phyloP scores from a whole-genome alignment of 2,888 invertebrate genomes.

The Strigamia crassipes region DNA sequence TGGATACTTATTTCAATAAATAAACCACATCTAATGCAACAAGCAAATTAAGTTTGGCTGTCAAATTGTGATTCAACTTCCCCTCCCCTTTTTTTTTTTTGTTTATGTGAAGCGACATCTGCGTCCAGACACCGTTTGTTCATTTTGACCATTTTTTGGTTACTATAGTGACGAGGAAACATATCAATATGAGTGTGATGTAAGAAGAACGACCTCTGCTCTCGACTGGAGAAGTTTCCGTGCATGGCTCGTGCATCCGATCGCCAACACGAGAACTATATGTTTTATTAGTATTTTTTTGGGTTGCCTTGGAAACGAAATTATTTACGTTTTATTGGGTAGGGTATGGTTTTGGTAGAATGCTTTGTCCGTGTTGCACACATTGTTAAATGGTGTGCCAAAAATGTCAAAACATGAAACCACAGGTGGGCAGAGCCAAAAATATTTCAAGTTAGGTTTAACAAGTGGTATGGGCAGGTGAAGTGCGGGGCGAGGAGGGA shows the following conservation, averaged over 20 bases:
- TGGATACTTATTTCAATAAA: not conserved
- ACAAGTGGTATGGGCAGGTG: conserved; percentile 41
- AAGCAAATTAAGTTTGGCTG: conserved; percentile 19
- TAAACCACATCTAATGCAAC: not conserved
- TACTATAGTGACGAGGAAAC: not conserved
- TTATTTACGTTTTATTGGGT: not conserved
- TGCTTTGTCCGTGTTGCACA: not conserved
- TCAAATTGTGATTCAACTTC: not conserved
- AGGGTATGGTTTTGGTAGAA: not conserved
- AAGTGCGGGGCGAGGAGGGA: conserved; percentile 8
- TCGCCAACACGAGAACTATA: not conserved
- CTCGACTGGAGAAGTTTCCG: conserved; percentile 23
- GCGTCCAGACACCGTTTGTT: conserved; percentile 11
- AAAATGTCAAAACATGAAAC: conserved; percentile 32
- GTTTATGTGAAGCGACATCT: not conserved
- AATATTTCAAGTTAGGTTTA: conserved; percentile 17
- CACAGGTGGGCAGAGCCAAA: conserved; percentile 25
- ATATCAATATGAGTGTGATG: conserved; percentile 36
- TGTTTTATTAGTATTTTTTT: not conserved
- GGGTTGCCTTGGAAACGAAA: not conserved
- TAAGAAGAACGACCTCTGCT: conserved; percentile 37
- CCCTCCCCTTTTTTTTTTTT: not conserved
- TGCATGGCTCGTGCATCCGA: conserved; percentile 3
- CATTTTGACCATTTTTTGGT: not conserved
- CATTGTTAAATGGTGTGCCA: conserved; percentile 26